Base-by-base conservation (phyloP, 2,888 invertebrate species). In the Perizoma flavofasciatum region DNA sequence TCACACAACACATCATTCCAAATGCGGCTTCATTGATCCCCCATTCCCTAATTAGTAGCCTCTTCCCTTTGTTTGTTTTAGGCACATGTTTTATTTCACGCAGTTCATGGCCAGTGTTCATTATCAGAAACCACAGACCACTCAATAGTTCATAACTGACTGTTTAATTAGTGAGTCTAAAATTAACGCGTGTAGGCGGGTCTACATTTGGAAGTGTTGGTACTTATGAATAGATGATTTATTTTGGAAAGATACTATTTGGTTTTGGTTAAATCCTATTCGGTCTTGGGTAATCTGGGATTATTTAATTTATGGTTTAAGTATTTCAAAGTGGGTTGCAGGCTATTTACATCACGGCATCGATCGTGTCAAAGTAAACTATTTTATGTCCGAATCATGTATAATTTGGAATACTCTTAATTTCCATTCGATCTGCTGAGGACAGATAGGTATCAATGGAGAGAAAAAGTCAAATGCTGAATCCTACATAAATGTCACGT, bases 21-120 rank as follows among this genome's bases (percentile, higher is more conserved):
- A 54, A 59, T 53, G 72, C 79, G 74, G 78, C 68, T 68, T 66
- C 69, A 73, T 71, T 76, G 73, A 75, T 75, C 67, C 61, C n/a
- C 63, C 61, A 44, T 46, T 65, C 62, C 59, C 65, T 54, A 62
- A 63, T 57, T 55, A 62, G 53, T 11, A 37, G 4, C 40, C 49
- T 44, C 39, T 54, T 55, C 45, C 57, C 59, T 82, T 79, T 79
- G 75, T 77, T 77, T 80, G 74, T 79, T 73, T 69, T 67, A 64
- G 63, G 61, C 77, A 76, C 77, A 72, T 83, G 83, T 74, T 80
- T 70, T 70, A 66, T 70, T 78, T 82, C 77, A 74, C 73, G 66
- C 55, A 56, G 65, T 63, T 68, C 63, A 68, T 41, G 66, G 63
- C 10, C 65, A 59, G 37, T 53, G 51, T 60, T 60, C 33, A 59